Percentiles rank a stretch among this genome's conserved stretches.
Evolutionary conservation across 2,888 invertebrate genomes (phyloP).

Genomic region (Tiphia femorata): DNA sequence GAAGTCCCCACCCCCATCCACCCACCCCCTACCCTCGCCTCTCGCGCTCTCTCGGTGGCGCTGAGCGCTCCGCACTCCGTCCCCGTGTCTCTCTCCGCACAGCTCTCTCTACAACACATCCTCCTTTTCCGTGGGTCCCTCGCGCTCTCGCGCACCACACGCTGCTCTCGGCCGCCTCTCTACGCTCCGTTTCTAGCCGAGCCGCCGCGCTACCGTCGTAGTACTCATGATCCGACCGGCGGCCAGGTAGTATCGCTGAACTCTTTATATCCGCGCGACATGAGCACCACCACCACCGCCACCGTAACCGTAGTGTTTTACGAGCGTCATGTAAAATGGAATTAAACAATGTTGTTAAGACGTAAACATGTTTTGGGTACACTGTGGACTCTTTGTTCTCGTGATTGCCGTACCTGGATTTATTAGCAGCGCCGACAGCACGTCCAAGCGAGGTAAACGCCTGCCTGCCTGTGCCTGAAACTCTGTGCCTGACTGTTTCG

Average conservation of each 20-base stretch:
- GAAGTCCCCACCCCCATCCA: not conserved
- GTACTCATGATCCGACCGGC: constrained; percentile 52
- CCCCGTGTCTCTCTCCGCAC: not conserved
- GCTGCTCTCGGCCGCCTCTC: constrained; percentile 8
- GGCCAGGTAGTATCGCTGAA: constrained; percentile 59
- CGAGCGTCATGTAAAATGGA: constrained; percentile 66
- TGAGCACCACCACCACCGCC: constrained; percentile 42
- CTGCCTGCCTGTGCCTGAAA: constrained; percentile 15
- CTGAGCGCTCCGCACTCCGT: constrained; percentile 7
- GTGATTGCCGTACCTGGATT: constrained; percentile 68
- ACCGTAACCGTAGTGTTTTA: constrained; percentile 56
- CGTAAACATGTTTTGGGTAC: constrained; percentile 69
- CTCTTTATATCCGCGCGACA: constrained; percentile 60
- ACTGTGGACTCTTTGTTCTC: constrained; percentile 68
- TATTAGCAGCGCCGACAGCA: constrained; percentile 65
- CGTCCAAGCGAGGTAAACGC: constrained; percentile 66
- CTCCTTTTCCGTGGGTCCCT: not conserved
- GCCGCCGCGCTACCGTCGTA: constrained; percentile 28
- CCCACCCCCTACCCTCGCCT: not conserved
- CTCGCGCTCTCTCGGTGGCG: constrained; percentile 8
- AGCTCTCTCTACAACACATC: too few species aligned
- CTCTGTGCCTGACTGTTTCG: constrained; percentile 16
- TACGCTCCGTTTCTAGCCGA: constrained; percentile 23
- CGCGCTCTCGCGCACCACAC: constrained; percentile 11
- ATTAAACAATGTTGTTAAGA: constrained; percentile 69